A percentile compares a stretch with the other conserved stretches of the same genome.
Conservation (phyloP, 2,797 vertebrate species). For the Pelochelys cantorii region DNA sequence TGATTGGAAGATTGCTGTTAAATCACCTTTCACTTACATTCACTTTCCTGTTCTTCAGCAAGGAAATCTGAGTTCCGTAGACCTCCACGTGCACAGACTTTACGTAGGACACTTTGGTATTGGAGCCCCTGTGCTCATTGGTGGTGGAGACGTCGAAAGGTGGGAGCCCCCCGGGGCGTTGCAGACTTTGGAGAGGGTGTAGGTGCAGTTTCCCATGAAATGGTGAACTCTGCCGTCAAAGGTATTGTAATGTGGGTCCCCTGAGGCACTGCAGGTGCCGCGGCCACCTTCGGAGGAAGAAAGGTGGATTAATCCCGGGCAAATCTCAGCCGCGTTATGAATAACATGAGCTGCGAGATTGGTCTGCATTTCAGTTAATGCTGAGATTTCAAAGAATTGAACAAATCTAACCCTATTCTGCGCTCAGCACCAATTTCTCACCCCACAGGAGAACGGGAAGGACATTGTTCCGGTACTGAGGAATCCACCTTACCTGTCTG, state of each 20-base stretch:
- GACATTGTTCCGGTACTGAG: no score
- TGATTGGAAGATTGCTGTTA: not conserved
- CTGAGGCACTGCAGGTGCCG: conserved; percentile 87
- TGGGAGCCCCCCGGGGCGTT: conserved; percentile 73
- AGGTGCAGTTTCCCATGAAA: conserved; percentile 92
- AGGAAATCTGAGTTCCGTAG: conserved; percentile 74
- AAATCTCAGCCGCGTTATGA: not conserved
- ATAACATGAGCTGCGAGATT: no score
- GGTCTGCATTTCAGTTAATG: no score
- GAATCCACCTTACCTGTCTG: no score
- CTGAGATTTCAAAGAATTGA: no score
- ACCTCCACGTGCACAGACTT: conserved; percentile 84
- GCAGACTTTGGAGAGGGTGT: conserved; percentile 87
- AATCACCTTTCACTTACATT: conserved; percentile 79
- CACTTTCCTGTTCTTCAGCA: conserved; percentile 86
- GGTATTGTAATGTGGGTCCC: conserved; percentile 90
- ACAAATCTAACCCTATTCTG: no score
- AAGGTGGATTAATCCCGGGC: not conserved
- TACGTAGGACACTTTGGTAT: conserved; percentile 88
- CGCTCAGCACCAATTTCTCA: no score
- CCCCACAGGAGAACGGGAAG: no score
- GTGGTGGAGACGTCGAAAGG: conserved; percentile 87
- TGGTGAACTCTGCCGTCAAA: conserved; percentile 87
- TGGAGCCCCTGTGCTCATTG: conserved; percentile 88
- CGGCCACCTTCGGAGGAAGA: conserved; percentile 28